Conservation (phyloP, 2,113 vertebrate species). For the Aegithalos caudatus region DNA sequence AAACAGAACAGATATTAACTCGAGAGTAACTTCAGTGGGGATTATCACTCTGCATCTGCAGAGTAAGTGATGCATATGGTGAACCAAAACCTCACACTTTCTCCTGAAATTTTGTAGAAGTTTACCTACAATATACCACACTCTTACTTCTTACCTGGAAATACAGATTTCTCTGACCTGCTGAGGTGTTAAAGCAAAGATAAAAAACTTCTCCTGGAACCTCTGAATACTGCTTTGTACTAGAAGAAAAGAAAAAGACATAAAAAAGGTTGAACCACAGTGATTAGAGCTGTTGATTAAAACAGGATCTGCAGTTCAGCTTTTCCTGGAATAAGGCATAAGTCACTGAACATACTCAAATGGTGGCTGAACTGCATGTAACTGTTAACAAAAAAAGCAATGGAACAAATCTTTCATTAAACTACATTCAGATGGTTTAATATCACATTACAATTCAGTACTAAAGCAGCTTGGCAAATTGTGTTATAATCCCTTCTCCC, state of each 20-base stretch:
- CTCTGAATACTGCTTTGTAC: conserved; percentile 88
- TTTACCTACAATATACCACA: not conserved
- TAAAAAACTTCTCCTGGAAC: conserved; percentile 96
- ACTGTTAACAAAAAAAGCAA: not conserved
- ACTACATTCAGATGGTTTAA: not conserved
- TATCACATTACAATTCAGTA: not conserved
- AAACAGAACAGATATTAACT: not conserved
- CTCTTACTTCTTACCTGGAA: conserved; percentile 83
- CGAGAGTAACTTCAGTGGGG: not conserved
- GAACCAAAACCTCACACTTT: rapidly evolving
- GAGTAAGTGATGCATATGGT: rapidly evolving
- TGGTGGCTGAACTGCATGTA: not conserved
- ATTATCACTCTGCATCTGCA: not conserved
- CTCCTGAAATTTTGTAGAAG: not conserved
- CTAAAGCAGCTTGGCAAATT: not conserved
- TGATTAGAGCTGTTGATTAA: not conserved
- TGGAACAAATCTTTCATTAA: not conserved
- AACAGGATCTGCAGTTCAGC: not conserved
- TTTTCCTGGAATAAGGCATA: not conserved
- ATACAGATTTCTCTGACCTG: conserved; percentile 98
- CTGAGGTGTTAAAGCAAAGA: conserved; percentile 96
- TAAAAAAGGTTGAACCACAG: not conserved
- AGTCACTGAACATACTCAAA: not conserved
- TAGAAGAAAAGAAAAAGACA: conserved; percentile 51
- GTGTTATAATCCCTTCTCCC: not conserved